Conservation (phyloP, 2,888 invertebrate genomes). For the Deilephila porcellus region DNA sequence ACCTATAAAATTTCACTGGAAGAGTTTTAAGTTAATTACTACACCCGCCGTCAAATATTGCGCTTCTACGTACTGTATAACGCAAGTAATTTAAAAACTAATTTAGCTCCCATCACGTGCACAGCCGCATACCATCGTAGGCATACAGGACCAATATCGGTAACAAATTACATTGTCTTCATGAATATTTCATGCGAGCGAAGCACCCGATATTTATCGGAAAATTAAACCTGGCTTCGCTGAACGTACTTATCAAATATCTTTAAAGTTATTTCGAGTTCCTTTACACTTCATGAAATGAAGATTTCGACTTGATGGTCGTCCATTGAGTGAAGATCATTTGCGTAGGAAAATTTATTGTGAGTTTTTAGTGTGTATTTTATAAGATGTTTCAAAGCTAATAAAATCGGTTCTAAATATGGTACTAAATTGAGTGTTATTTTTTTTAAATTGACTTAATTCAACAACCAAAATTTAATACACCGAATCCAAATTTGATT, state of each 20-base stretch:
- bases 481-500: too few relatives aligned
- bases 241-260: slow-evolving; percentile 14
- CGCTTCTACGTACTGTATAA: not conserved
- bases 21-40: slow-evolving; percentile 11
- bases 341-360: not conserved
- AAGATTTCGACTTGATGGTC: not conserved
- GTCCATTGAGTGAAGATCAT: not conserved
- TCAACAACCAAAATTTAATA: too few relatives aligned
- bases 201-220: slow-evolving; percentile 58
- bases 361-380: too few relatives aligned
- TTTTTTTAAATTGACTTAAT: too few relatives aligned
- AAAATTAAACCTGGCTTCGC: slow-evolving; percentile 59
- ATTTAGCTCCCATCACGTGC: slow-evolving; percentile 42
- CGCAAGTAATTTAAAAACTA: slow-evolving; percentile 46
- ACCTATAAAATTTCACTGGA: not conserved
- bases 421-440: too few relatives aligned
- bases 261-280: slow-evolving; percentile 5
- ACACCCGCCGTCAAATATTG: not conserved
- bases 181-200: slow-evolving; percentile 67
- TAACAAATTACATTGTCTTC: slow-evolving; percentile 71
- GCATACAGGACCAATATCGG: slow-evolving; percentile 60
- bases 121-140: slow-evolving; percentile 25
- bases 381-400: too few relatives aligned
- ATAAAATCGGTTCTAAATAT: too few relatives aligned
- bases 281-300: not conserved